A percentile compares a stretch with the other conserved stretches of the same genome.
These are phyloP conservation scores for Agrotis exclamationis DNA, from an alignment of 2,888 invertebrate species.

Conservation along the genomic window DNA sequence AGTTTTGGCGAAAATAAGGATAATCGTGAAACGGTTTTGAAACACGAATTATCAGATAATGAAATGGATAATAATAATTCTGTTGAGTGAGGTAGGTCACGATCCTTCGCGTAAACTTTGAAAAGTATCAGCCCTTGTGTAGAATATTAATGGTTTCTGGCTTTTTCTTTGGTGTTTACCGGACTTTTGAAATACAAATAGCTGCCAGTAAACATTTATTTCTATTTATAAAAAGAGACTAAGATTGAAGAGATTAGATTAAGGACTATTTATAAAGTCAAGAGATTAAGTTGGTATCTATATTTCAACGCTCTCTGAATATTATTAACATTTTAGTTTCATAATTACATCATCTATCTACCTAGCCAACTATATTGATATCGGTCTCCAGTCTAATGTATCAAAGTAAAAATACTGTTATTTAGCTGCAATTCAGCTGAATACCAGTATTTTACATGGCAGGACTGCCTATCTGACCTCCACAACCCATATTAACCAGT, in stretches of 20 bases:
- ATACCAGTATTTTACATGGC: too few relatives aligned
- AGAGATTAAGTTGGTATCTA: neutral
- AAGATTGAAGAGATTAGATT: neutral
- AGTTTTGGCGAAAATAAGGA: constrained; percentile 54
- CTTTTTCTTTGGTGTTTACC: constrained; percentile 8
- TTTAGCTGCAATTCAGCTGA: too few relatives aligned
- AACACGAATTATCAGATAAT: constrained; percentile 53
- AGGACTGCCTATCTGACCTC: too few relatives aligned
- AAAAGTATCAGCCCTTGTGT: constrained; percentile 40
- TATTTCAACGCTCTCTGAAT: neutral
- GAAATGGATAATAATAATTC: constrained; percentile 51
- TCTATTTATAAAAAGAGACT: constrained; percentile 2
- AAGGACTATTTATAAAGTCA: neutral
- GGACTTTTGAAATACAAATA: neutral
- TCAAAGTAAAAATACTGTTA: too few relatives aligned
- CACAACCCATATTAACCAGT: too few relatives aligned
- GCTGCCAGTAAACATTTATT: neutral
- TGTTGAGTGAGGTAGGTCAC: constrained; percentile 57
- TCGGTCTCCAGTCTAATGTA: too few relatives aligned
- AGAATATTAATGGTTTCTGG: constrained; percentile 44
- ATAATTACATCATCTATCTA: too few relatives aligned
- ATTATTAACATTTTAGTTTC: too few relatives aligned
- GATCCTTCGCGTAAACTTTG: constrained; percentile 48
- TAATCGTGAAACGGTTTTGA: constrained; percentile 42
- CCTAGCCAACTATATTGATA: too few relatives aligned